Percentiles rank a stretch among this genome's conserved stretches.
Conservation (phyloP, 2,113 vertebrate species). For the Pantherophis guttatus region DNA sequence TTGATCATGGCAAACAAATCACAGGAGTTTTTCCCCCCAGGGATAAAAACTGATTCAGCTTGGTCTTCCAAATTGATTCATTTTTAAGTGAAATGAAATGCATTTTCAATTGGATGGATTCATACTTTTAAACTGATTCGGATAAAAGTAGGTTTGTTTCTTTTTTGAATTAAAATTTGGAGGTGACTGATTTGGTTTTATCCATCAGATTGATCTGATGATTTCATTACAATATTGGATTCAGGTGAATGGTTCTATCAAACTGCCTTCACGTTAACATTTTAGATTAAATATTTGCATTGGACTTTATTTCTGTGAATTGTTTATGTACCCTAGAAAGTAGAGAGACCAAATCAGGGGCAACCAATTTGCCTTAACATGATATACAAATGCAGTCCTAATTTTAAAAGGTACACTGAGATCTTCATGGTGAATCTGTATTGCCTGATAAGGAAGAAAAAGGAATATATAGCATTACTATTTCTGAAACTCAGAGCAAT, state of each 20-base stretch:
- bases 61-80: background rate
- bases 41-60: background rate
- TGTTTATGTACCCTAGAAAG: background rate
- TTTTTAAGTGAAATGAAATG: background rate
- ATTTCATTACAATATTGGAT: background rate
- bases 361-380: background rate
- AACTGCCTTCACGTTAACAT: background rate
- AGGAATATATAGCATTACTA: background rate
- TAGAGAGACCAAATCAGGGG: background rate
- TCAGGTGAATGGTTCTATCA: background rate
- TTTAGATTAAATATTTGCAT: background rate
- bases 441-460: background rate
- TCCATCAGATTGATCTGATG: background rate
- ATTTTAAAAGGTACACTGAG: background rate
- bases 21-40: background rate
- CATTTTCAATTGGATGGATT: background rate
- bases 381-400: background rate
- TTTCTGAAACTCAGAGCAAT: slow-evolving; percentile 1
- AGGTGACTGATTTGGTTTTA: background rate
- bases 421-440: background rate
- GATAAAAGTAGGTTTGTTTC: background rate
- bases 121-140: background rate
- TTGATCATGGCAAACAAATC: background rate
- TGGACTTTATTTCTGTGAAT: background rate
- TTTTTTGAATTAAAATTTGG: background rate